These are phyloP conservation scores for Drosophila saltans DNA, from an alignment of 1,140 invertebrate species.

Conservation along the genomic window DNA sequence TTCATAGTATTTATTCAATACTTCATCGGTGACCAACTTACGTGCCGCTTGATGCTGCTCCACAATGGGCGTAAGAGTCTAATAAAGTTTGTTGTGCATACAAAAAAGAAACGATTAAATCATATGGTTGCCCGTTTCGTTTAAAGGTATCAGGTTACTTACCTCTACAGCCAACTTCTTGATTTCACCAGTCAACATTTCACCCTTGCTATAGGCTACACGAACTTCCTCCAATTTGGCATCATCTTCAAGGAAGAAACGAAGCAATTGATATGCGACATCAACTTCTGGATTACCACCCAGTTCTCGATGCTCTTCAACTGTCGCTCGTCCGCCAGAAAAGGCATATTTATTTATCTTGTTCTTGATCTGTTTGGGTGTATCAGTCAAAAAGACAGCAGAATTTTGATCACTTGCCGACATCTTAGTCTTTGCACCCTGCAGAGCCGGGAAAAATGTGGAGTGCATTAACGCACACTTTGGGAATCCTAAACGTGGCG, in stretches of 20 bases:
- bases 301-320: conserved; percentile 95
- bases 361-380: conserved; percentile 98
- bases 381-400: conserved; percentile 97
- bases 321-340: conserved; percentile 96
- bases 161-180: conserved; percentile 95
- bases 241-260: conserved; percentile 98
- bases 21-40: conserved; percentile 93
- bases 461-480: conserved; percentile 98
- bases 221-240: conserved; percentile 92
- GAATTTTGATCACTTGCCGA: conserved; percentile 97
- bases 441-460: conserved; percentile 97
- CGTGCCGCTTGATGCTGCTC: conserved; percentile 92
- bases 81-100: not conserved
- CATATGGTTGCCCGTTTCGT: not conserved
- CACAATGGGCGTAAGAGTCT: conserved; percentile 87
- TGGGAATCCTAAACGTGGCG: conserved; percentile 92
- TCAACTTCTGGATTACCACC: conserved; percentile 99
- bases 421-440: conserved; percentile 99
- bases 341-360: conserved; percentile 99
- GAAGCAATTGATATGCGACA: conserved; percentile 97
- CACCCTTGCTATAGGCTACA: conserved; percentile 93
- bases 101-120: not conserved
- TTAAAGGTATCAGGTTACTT: not conserved
- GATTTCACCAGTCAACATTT: conserved; percentile 96
- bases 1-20: conserved; percentile 92